Evolutionary conservation across 2,888 invertebrate genomes (phyloP), one percentile per base, ranked within the genome.

Genomic region (Alsophila aescularia): DNA sequence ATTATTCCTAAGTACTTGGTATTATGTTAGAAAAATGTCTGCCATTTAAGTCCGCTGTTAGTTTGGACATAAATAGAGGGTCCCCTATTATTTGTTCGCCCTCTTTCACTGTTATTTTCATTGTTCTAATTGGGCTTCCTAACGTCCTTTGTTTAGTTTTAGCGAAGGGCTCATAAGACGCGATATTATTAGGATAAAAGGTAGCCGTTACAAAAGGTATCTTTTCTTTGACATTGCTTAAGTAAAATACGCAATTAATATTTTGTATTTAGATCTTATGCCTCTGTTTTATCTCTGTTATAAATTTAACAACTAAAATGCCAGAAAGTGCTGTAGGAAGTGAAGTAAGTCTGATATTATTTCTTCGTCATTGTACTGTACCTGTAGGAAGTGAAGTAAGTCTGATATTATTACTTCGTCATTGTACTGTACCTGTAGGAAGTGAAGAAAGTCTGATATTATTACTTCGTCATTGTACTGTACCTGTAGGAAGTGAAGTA

Each of bases 1-100:
- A 87, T 87, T 87, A 85, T 81, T 79, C 75, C 67, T 81, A 79
- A 84, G 81, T 75, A 81, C 73, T 67, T 66, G 62, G 70, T 76
- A 81, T 85, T 83, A 81, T 71, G 60, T 75, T 73, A 73, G 77
- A 83, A 83, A 80, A 87, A 85, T 80, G 77, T 69, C 73, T 53
- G 61, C 67, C 69, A 71, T 72, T 86, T 79, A 79, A 75, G 71
- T 75, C 72, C 70, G 75, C 77, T 77, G 80, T 78, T 77, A 73
- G 73, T 79, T 84, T 73, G 70, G 70, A 75, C 74, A 73, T 72
- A 71, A 72, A 75, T 72, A 66, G 59, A 69, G 68, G 66, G 62
- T 62, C 62, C 62, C 56, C 60, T 55, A 62, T 63, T 64, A 68
- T 72, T 67, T 58, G 52, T 52, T 52, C 40, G 52, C 45, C 62